Evolutionary conservation across 2,797 vertebrate genomes (phyloP), one percentile per base, ranked within the genome.

Genomic region (Sebastes kiyomatsui): DNA sequence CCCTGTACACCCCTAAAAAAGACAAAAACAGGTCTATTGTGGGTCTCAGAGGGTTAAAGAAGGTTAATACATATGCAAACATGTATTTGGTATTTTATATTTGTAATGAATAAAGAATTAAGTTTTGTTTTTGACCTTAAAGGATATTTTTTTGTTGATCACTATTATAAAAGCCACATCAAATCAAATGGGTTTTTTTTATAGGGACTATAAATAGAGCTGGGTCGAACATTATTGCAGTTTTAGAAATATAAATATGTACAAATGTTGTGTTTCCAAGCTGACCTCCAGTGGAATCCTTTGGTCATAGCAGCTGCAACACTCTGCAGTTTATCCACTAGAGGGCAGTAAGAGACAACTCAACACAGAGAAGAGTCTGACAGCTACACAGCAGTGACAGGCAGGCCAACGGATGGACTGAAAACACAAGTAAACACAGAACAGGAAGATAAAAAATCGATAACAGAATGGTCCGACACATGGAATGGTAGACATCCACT

Each of bases 271-370:
- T 61, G 54, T 30, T 9, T 72, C 6, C 28, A 30, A 33, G 4
- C 59, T 85, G 88, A 80, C 88, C 84, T 75, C 90, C 32, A 78
- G 87, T 85, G 89, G 88, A 74, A 3, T 23, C 25, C 0, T 52
- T 11, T 0, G 2, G 73, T 55, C 62, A 82, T 16, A 14, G 20
- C 77, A 81, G 64, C 30, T 54, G 30, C 8, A 2, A 6, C 22
- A 14, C 25, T 35, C 18, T 12, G 11, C 33, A 30, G 20, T 35
- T 10, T 13, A 10, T 75, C 86, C 91, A 88, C 80, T 77, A 90
- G 92, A 87, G 80, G 87, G 74, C 84, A 91, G 90, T 88, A 87
- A 78, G 65, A 88, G 65, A 90, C 80, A 83, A 52, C 7, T 18
- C 5, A 81, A 55, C 4, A 3, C 22, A 42, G 27, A 7, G 16